Conservation (phyloP, 35 echinoderm and acorn worm species). For the Ptychodera flava region DNA sequence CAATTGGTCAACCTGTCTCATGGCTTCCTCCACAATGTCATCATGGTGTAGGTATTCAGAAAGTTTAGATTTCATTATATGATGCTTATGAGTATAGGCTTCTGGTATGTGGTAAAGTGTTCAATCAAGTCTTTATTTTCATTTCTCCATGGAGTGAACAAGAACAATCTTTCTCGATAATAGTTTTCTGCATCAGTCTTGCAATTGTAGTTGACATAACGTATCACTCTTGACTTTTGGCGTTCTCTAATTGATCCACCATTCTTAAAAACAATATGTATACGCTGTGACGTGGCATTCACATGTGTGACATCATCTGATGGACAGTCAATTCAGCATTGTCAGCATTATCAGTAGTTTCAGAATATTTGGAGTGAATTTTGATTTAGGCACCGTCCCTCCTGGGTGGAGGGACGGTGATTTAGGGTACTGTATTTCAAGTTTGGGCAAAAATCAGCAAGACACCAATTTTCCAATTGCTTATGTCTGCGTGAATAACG, state of each 20-base stretch:
- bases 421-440: slow-evolving; percentile 6
- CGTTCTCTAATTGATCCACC: slow-evolving; percentile 11
- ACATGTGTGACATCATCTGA: background rate
- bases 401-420: no score
- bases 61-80: background rate
- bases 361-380: slow-evolving; percentile 5
- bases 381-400: no score
- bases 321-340: background rate
- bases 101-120: background rate
- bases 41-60: background rate
- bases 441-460: slow-evolving; percentile 19
- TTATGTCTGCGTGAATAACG: slow-evolving; percentile 13
- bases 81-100: background rate
- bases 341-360: background rate
- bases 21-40: background rate
- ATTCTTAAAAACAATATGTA: no score
- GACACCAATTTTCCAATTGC: slow-evolving; percentile 8
- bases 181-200: slow-evolving; percentile 19
- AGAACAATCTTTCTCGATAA: slow-evolving; percentile 3
- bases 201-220: slow-evolving; percentile 25
- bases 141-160: slow-evolving; percentile 16
- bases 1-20: background rate
- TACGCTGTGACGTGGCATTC: slow-evolving; percentile 5
- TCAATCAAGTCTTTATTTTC: background rate
- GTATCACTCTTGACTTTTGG: slow-evolving; percentile 7